phyloP scores from a whole-genome alignment of 2,888 invertebrate genomes.

The Elmis aenea region DNA sequence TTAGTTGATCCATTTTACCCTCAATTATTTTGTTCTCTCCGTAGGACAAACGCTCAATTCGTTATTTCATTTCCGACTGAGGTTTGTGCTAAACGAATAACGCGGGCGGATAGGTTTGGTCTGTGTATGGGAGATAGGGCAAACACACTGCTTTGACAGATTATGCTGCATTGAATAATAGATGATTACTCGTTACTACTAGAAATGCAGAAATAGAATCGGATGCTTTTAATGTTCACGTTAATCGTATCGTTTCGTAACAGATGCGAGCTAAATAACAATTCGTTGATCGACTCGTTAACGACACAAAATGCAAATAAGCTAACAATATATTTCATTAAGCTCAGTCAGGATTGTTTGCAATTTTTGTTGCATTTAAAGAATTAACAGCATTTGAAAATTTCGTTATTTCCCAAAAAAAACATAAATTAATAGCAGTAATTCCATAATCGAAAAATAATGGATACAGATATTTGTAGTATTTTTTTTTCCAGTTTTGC shows the following conservation, averaged over 20 bases:
- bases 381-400: no score
- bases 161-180: conserved; percentile 41
- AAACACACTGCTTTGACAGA: conserved; percentile 40
- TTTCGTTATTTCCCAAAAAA: no score
- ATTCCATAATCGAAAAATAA: no score
- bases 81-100: conserved; percentile 13
- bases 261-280: no score
- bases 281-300: no score
- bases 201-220: conserved; percentile 21
- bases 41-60: conserved; percentile 24
- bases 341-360: no score
- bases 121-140: conserved; percentile 39
- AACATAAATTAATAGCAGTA: no score
- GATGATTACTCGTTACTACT: conserved; percentile 33
- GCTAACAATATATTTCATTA: no score
- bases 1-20: conserved; percentile 34
- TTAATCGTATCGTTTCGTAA: conserved; percentile 22
- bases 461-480: no score
- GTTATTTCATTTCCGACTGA: conserved; percentile 16
- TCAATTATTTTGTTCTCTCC: conserved; percentile 34
- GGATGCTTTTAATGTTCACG: conserved; percentile 16
- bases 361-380: no score
- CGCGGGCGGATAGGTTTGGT: conserved; percentile 23
- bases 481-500: no score
- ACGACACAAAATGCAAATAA: no score